phyloP scores from a whole-genome alignment of 2,888 invertebrate species.

The Keiferia lycopersicella region DNA sequence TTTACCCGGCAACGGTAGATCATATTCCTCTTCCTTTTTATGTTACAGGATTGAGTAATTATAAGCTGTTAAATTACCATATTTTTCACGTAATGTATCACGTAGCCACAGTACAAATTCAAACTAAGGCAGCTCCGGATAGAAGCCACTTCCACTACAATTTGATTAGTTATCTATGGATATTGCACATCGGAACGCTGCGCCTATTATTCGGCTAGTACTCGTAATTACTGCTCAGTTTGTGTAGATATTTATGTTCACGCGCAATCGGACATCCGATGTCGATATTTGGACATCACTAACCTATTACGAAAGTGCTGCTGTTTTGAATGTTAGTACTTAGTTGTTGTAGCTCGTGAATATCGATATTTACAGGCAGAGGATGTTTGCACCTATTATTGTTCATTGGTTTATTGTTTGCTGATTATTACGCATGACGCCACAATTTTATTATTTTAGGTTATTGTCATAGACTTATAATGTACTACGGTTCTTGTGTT shows the following conservation, averaged over 20 bases:
- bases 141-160: neutral
- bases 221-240: neutral
- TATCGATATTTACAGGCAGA: neutral
- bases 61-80: neutral
- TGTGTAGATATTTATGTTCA: conserved; percentile 7
- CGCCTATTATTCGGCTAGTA: neutral
- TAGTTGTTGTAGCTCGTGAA: neutral
- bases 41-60: too few relatives aligned
- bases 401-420: too few relatives aligned
- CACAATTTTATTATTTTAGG: too few relatives aligned
- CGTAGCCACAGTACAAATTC: neutral
- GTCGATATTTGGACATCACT: conserved; percentile 22
- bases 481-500: too few relatives aligned
- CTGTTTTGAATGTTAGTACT: conserved; percentile 3
- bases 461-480: too few relatives aligned
- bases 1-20: too few relatives aligned
- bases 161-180: neutral
- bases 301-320: neutral
- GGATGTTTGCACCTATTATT: too few relatives aligned
- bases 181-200: neutral
- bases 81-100: neutral
- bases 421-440: too few relatives aligned
- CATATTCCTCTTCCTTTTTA: too few relatives aligned
- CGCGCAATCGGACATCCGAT: conserved; percentile 29
- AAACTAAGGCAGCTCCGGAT: neutral